phyloP scores from a whole-genome alignment of 2,888 invertebrate species.

The Muschampia plurimacula region DNA sequence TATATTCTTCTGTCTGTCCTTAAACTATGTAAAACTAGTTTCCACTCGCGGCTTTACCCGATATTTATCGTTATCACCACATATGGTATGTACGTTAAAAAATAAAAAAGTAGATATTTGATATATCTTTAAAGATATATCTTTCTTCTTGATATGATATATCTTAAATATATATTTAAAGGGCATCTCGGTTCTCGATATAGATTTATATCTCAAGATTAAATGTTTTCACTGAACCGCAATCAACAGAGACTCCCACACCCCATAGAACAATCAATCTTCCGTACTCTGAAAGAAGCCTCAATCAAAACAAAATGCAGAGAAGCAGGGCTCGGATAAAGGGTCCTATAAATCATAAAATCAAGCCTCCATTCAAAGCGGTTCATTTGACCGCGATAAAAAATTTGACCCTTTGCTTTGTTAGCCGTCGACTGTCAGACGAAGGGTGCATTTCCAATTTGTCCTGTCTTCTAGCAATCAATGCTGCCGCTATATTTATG shows the following conservation, averaged over 20 bases:
- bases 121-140: too few relatives aligned
- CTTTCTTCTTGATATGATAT: too few relatives aligned
- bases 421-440: slow-evolving; percentile 59
- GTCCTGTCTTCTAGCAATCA: slow-evolving; percentile 77
- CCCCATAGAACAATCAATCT: slow-evolving; percentile 83
- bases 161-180: neutral
- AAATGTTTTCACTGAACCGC: slow-evolving; percentile 77
- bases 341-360: slow-evolving; percentile 84
- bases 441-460: slow-evolving; percentile 79
- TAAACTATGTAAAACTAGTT: too few relatives aligned
- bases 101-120: too few relatives aligned
- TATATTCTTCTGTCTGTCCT: too few relatives aligned
- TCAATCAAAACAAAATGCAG: slow-evolving; percentile 84
- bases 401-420: slow-evolving; percentile 76
- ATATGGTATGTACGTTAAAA: too few relatives aligned
- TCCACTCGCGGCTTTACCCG: too few relatives aligned
- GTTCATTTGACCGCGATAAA: slow-evolving; percentile 75
- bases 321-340: slow-evolving; percentile 78
- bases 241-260: slow-evolving; percentile 80
- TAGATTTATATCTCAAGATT: slow-evolving; percentile 26
- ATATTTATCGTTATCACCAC: too few relatives aligned
- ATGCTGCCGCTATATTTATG: slow-evolving; percentile 74
- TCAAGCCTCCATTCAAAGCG: slow-evolving; percentile 80
- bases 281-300: slow-evolving; percentile 76
- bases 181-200: neutral